phyloP scores from a whole-genome alignment of 2,888 invertebrate genomes.

The Poecilobothrus nobilitatus region DNA sequence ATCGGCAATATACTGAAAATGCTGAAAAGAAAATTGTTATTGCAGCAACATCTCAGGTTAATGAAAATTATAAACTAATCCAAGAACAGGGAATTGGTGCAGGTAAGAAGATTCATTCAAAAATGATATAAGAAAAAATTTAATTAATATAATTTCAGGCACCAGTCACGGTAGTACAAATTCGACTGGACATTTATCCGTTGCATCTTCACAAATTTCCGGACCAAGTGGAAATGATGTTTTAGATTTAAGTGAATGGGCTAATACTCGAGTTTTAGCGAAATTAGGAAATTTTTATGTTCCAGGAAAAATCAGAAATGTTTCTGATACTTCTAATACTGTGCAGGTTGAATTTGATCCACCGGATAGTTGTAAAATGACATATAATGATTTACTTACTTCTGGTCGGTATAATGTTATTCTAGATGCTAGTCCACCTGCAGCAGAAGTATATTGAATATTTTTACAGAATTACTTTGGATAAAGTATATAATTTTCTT shows the following conservation, averaged over 20 bases:
- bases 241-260: slow-evolving; percentile 89
- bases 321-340: slow-evolving; percentile 55
- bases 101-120: slow-evolving; percentile 10
- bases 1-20: slow-evolving; percentile 27
- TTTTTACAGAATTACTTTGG: slow-evolving; percentile 10
- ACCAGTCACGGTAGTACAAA: neutral
- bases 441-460: slow-evolving; percentile 56
- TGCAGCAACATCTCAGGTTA: slow-evolving; percentile 26
- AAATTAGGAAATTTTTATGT: slow-evolving; percentile 73
- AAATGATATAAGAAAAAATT: slow-evolving; percentile 8
- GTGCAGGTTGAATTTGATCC: slow-evolving; percentile 78
- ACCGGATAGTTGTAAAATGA: slow-evolving; percentile 57
- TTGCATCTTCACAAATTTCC: slow-evolving; percentile 3
- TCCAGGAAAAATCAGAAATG: slow-evolving; percentile 79
- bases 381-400: slow-evolving; percentile 70
- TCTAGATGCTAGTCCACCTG: slow-evolving; percentile 84
- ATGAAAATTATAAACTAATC: neutral
- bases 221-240: slow-evolving; percentile 22
- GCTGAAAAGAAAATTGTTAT: slow-evolving; percentile 34
- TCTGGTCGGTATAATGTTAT: slow-evolving; percentile 78
- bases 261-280: slow-evolving; percentile 83
- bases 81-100: neutral
- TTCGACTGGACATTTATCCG: neutral
- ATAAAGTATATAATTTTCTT: neutral
- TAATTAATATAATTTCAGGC: slow-evolving; percentile 20